Evolutionary conservation across 2,888 invertebrate species (phyloP).

Genomic region (Sympetrum striolatum): DNA sequence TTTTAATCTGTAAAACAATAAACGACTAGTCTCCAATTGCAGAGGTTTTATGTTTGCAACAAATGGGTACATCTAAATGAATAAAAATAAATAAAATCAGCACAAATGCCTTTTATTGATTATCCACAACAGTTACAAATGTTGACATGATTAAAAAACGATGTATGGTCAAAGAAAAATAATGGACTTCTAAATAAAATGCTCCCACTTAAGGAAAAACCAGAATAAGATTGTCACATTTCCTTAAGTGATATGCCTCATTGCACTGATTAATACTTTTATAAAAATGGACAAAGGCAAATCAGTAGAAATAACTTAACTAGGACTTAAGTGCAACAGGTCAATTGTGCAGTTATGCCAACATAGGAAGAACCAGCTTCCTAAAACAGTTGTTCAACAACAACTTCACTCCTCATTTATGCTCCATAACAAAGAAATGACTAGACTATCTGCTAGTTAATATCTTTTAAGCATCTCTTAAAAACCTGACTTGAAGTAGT

Average conservation of each 20-base stretch:
- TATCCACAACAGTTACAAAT: constrained; percentile 38
- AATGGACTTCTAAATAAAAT: constrained; percentile 13
- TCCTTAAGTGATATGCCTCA: background rate
- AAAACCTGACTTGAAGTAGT: background rate
- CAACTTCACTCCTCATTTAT: constrained; percentile 10
- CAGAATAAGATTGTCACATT: background rate
- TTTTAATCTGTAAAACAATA: no score
- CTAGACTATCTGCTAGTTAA: constrained; percentile 33
- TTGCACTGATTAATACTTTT: constrained; percentile 16
- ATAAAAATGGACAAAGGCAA: background rate
- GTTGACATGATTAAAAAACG: background rate
- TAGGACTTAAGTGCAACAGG: background rate
- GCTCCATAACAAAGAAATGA: background rate
- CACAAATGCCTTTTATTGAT: constrained; percentile 8
- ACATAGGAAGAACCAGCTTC: constrained; percentile 32
- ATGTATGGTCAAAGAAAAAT: background rate
- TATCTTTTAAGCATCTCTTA: background rate
- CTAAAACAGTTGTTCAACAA: background rate
- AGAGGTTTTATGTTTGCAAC: no score
- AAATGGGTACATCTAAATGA: background rate
- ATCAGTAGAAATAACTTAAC: background rate
- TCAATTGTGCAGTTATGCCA: constrained; percentile 8
- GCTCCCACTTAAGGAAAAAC: background rate
- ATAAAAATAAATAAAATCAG: background rate
- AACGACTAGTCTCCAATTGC: no score